A percentile compares a stretch with the other conserved stretches of the same genome.
These are phyloP conservation scores for Drosophila suboccidentalis DNA, from an alignment of 2,888 invertebrate genomes.

Conservation along the genomic window DNA sequence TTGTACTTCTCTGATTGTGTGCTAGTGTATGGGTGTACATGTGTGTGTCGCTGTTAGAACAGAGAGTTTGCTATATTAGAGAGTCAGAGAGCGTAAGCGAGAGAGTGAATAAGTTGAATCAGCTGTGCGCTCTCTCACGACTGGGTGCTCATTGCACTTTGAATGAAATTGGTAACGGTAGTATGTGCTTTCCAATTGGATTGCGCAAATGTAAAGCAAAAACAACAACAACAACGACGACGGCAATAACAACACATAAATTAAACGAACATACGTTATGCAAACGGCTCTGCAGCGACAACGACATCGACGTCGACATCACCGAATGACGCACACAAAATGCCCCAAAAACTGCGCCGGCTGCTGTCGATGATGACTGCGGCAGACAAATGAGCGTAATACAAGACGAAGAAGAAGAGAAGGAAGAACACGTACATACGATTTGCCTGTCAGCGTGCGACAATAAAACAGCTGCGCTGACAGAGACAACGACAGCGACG, in stretches of 20 bases:
- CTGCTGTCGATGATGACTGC: conserved; percentile 65
- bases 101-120: conserved; percentile 46
- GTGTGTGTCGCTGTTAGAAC: conserved; percentile 18
- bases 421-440: conserved; percentile 34
- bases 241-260: conserved; percentile 49
- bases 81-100: conserved; percentile 16
- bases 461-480: conserved; percentile 70
- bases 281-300: conserved; percentile 49
- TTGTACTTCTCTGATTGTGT: conserved; percentile 33
- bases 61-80: conserved; percentile 17
- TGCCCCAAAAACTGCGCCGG: conserved; percentile 49
- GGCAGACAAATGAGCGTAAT: conserved; percentile 39
- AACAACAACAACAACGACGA: conserved; percentile 5
- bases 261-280: conserved; percentile 57
- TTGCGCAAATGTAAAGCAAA: conserved; percentile 69
- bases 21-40: conserved; percentile 34
- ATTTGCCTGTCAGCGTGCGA: conserved; percentile 48
- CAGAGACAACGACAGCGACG: conserved; percentile 18
- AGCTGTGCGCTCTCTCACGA: conserved; percentile 54
- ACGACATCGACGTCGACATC: conserved; percentile 15
- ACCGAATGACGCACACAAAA: conserved; percentile 74
- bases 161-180: conserved; percentile 75
- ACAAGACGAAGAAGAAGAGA: conserved; percentile 19
- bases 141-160: conserved; percentile 52
- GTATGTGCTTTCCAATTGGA: conserved; percentile 66